Conservation (phyloP, 2,113 vertebrate species). For the Stegastes partitus region DNA sequence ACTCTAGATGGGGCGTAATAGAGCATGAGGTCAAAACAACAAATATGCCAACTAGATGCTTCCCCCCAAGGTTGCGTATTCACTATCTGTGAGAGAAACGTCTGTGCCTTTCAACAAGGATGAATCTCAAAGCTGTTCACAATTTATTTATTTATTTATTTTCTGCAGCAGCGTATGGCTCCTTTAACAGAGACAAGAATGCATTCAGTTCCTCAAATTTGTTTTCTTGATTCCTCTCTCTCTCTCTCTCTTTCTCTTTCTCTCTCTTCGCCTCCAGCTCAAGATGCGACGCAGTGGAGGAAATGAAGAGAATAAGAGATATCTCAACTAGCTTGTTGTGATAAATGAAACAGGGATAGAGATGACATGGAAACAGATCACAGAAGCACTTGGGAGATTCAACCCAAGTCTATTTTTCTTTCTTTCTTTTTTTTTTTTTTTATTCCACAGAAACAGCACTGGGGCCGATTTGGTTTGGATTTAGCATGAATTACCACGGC, state of each 20-base stretch:
- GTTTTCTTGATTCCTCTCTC: conserved; percentile 50
- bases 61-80: conserved; percentile 65
- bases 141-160: neutral
- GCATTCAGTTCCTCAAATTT: conserved; percentile 49
- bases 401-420: conserved; percentile 62
- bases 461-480: conserved; percentile 76
- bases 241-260: conserved; percentile 42
- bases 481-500: conserved; percentile 82
- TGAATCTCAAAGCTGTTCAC: conserved; percentile 53
- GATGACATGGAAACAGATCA: conserved; percentile 70
- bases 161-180: neutral
- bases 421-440: conserved; percentile 22
- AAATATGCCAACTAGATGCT: conserved; percentile 64
- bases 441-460: conserved; percentile 48
- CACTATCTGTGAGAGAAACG: conserved; percentile 50
- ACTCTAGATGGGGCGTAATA: conserved; percentile 52
- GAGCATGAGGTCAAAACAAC: conserved; percentile 75
- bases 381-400: conserved; percentile 67
- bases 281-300: conserved; percentile 22
- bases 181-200: conserved; percentile 39
- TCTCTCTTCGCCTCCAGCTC: conserved; percentile 68
- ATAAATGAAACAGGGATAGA: conserved; percentile 66
- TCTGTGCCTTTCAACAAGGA: conserved; percentile 60
- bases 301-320: conserved; percentile 61
- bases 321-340: conserved; percentile 72